Conservation (phyloP, 2,113 vertebrate species). For the Hyperopisus bebe region DNA sequence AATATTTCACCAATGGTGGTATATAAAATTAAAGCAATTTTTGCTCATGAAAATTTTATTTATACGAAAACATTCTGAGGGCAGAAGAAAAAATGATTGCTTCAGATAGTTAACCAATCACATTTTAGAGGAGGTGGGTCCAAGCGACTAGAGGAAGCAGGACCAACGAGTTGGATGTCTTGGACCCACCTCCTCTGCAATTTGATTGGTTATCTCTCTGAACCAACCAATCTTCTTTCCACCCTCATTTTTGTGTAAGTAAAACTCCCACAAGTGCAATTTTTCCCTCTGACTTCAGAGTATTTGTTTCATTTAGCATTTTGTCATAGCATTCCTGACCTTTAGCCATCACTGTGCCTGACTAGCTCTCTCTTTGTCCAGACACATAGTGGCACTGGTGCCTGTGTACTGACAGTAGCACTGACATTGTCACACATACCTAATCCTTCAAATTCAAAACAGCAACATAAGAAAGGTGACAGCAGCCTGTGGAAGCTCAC, state of each 20-base stretch:
- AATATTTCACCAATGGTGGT: neutral
- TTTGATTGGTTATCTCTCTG: too few species aligned
- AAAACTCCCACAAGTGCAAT: neutral
- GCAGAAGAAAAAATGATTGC: too few species aligned
- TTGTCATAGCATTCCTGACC: conserved; percentile 1
- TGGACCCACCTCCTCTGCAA: too few species aligned
- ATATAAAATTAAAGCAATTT: neutral
- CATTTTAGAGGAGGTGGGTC: too few species aligned
- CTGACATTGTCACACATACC: neutral
- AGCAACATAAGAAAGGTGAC: neutral
- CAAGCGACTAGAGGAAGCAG: too few species aligned
- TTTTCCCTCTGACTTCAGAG: neutral
- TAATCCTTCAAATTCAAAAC: neutral
- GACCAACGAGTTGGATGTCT: too few species aligned
- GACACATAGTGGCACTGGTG: neutral
- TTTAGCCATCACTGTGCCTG: neutral
- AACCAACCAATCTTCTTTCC: too few species aligned
- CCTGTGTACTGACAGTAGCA: neutral
- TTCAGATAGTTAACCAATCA: too few species aligned
- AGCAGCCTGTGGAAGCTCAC: neutral
- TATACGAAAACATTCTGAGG: too few species aligned
- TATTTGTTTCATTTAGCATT: neutral
- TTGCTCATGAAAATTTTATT: too few species aligned
- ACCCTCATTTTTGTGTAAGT: too few species aligned
- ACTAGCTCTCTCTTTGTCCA: neutral